phyloP scores from a whole-genome alignment of 2,797 vertebrate genomes.

The Phoxinus dragarum region DNA sequence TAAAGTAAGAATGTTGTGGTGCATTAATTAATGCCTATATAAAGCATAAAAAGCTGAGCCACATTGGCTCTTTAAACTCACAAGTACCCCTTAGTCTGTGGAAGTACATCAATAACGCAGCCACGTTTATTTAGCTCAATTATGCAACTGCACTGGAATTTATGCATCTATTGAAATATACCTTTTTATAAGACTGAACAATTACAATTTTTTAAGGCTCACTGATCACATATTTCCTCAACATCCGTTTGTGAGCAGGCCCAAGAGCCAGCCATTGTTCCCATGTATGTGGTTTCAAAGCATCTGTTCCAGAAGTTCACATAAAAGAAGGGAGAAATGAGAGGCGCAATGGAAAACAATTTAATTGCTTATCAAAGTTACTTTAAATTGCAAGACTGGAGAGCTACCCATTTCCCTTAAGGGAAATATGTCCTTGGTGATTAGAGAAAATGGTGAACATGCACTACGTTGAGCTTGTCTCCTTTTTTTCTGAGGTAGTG shows the following conservation, averaged over 20 bases:
- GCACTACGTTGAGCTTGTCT: constrained; percentile 55
- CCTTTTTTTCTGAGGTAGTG: constrained; percentile 62
- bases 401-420: constrained; percentile 80
- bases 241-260: constrained; percentile 36
- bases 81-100: background rate
- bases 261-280: constrained; percentile 50
- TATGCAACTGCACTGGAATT: background rate
- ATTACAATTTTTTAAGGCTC: background rate
- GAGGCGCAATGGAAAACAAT: constrained; percentile 77
- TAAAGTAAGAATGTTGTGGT: background rate
- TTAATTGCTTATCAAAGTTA: constrained; percentile 86
- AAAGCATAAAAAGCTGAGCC: background rate
- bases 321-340: constrained; percentile 74
- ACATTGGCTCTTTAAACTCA: background rate
- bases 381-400: constrained; percentile 75
- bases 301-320: constrained; percentile 75
- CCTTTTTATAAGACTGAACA: constrained; percentile 13
- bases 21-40: background rate
- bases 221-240: constrained; percentile 27
- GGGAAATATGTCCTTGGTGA: constrained; percentile 77
- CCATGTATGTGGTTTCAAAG: constrained; percentile 61
- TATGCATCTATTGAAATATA: constrained; percentile 21
- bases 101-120: background rate
- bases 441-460: constrained; percentile 76
- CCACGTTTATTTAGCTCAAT: constrained; percentile 1